These are phyloP conservation scores for Yasuhikotakia modesta DNA, from an alignment of 2,797 vertebrate species.

Conservation along the genomic window DNA sequence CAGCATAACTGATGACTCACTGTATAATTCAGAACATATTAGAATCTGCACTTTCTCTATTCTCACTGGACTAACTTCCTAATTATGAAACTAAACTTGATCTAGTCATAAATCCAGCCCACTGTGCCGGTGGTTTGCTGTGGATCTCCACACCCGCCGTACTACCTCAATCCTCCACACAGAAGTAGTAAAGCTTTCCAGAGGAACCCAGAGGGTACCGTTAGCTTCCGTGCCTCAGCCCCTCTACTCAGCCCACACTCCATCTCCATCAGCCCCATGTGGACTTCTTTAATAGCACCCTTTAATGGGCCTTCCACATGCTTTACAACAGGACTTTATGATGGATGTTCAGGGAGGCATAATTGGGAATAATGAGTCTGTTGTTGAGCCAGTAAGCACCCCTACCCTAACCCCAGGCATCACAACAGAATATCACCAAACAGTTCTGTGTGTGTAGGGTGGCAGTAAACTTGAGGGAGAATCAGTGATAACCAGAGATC, in stretches of 20 bases:
- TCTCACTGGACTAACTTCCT: conserved; percentile 39
- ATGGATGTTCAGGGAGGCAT: conserved; percentile 71
- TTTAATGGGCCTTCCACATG: conserved; percentile 67
- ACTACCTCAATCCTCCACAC: conserved; percentile 25
- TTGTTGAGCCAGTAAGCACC: conserved; percentile 63
- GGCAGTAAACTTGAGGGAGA: conserved; percentile 13
- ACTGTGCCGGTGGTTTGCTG: conserved; percentile 14
- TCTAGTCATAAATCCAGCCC: conserved; percentile 45
- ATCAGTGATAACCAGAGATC: conserved; percentile 14
- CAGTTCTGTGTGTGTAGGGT: conserved; percentile 17
- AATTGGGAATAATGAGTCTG: conserved; percentile 76
- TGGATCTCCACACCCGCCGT: conserved; percentile 27
- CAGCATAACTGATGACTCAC: conserved; percentile 42
- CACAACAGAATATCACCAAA: conserved; percentile 55
- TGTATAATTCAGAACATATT: conserved; percentile 48
- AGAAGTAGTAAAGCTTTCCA: conserved; percentile 31
- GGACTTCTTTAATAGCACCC: conserved; percentile 72
- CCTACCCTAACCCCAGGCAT: conserved; percentile 60
- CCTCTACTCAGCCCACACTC: conserved; percentile 42
- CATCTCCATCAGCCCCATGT: conserved; percentile 65
- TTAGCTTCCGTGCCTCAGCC: conserved; percentile 23
- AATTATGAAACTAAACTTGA: conserved; percentile 51
- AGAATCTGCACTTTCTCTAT: conserved; percentile 27
- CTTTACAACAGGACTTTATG: conserved; percentile 71
- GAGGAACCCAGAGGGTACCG: conserved; percentile 43